Evolutionary conservation across 2,888 invertebrate species (phyloP).

Genomic region (Tryphoninae sp.): DNA sequence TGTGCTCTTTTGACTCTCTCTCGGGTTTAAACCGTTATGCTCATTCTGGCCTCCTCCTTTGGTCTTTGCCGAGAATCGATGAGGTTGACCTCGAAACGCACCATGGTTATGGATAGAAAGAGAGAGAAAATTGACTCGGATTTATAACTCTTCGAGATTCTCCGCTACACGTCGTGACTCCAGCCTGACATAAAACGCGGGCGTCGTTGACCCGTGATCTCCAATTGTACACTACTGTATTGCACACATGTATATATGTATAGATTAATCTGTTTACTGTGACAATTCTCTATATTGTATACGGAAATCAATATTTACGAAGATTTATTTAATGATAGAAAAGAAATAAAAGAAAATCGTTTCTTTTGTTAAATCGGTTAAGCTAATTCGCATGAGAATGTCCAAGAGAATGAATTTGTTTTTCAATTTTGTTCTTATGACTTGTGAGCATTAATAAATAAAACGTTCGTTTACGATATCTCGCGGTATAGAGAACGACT

Average conservation of each 20-base stretch:
- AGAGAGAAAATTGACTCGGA: conserved; percentile 19
- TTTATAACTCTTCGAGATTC: conserved; percentile 19
- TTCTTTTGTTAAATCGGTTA: no score
- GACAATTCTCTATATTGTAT: no score
- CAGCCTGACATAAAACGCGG: not conserved
- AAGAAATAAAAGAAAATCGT: no score
- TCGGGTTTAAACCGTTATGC: conserved; percentile 43
- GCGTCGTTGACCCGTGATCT: conserved; percentile 35
- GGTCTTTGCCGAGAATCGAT: conserved; percentile 32
- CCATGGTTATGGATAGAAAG: not conserved
- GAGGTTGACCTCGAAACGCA: conserved; percentile 49
- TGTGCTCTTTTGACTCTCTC: conserved; percentile 11
- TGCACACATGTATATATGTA: not conserved
- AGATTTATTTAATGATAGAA: no score
- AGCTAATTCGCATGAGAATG: no score
- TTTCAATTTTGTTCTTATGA: not conserved
- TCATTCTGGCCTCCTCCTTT: not conserved
- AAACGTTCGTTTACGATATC: conserved; percentile 16
- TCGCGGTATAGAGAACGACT: conserved; percentile 67
- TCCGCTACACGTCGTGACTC: conserved; percentile 45
- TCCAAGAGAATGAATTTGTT: not conserved
- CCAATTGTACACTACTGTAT: conserved; percentile 7
- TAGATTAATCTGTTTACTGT: not conserved
- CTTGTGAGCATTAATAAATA: not conserved
- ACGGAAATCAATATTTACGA: no score